Percentiles rank a stretch among this genome's conserved stretches.
These are phyloP conservation scores for Agrochola litura DNA, from an alignment of 2,888 invertebrate genomes.

Conservation along the genomic window DNA sequence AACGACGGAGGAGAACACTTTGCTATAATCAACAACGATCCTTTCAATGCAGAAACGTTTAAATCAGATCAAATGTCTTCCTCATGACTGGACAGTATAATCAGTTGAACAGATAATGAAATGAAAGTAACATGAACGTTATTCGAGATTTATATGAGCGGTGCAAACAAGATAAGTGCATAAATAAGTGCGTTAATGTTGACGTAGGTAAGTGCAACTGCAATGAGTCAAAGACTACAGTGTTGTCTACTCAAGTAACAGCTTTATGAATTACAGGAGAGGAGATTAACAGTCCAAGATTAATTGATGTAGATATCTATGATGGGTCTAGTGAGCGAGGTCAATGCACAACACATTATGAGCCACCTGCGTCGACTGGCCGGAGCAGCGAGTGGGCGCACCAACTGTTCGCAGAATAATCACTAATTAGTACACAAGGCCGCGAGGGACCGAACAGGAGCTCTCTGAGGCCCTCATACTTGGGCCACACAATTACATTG, in stretches of 20 bases:
- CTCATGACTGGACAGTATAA: conserved; percentile 52
- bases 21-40: conserved; percentile 61
- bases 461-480: conserved; percentile 32
- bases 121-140: conserved; percentile 69
- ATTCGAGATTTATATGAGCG: conserved; percentile 46
- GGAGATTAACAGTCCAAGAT: conserved; percentile 53
- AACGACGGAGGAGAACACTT: conserved; percentile 64
- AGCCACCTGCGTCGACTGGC: conserved; percentile 66
- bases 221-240: conserved; percentile 43
- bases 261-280: conserved; percentile 48
- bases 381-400: conserved; percentile 64
- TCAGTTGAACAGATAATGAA: conserved; percentile 66
- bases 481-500: conserved; percentile 23
- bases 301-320: conserved; percentile 54
- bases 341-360: conserved; percentile 67
- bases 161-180: conserved; percentile 28
- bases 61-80: conserved; percentile 64
- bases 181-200: conserved; percentile 50
- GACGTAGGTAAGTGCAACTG: conserved; percentile 46
- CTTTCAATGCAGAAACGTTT: conserved; percentile 58
- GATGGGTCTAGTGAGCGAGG: conserved; percentile 61
- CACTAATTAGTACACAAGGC: conserved; percentile 66
- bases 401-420: conserved; percentile 68
- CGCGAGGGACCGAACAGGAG: conserved; percentile 48
- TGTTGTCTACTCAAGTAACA: conserved; percentile 36